Conservation (phyloP, 2,113 vertebrate species). For the Hystrix cristata region DNA sequence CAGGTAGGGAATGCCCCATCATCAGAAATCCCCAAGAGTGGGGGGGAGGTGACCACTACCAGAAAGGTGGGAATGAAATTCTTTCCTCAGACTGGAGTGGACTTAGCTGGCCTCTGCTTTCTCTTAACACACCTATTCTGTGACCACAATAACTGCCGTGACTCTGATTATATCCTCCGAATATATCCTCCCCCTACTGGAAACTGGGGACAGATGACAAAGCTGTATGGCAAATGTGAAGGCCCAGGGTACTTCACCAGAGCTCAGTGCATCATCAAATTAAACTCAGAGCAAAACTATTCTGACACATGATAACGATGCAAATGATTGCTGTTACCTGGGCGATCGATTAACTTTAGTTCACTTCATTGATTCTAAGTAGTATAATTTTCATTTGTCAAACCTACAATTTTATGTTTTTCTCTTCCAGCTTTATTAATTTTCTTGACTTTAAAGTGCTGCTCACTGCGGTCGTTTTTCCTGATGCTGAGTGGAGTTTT, state of each 20-base stretch:
- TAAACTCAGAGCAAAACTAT: conserved; percentile 3
- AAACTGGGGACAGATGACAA: neutral
- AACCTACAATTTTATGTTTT: neutral
- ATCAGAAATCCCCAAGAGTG: neutral
- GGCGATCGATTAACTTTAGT: conserved; percentile 46
- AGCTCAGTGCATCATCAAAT: neutral
- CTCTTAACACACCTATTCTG: neutral
- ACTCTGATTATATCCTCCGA: neutral
- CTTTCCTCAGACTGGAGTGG: neutral
- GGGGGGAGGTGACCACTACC: neutral
- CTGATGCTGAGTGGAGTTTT: neutral
- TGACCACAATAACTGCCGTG: neutral
- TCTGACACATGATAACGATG: conserved; percentile 52
- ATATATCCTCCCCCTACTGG: neutral
- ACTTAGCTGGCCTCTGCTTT: neutral
- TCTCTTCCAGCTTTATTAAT: conserved; percentile 41
- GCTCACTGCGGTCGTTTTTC: neutral
- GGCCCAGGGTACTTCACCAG: neutral
- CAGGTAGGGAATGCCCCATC: neutral
- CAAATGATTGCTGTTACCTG: conserved; percentile 59
- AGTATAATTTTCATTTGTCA: conserved; percentile 54
- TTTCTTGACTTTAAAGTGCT: neutral
- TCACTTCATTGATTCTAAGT: conserved; percentile 31
- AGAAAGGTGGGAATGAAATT: neutral
- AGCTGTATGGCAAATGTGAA: neutral